Evolutionary conservation across 2,797 vertebrate species (phyloP).

Genomic region (Emydoidea blandingii): DNA sequence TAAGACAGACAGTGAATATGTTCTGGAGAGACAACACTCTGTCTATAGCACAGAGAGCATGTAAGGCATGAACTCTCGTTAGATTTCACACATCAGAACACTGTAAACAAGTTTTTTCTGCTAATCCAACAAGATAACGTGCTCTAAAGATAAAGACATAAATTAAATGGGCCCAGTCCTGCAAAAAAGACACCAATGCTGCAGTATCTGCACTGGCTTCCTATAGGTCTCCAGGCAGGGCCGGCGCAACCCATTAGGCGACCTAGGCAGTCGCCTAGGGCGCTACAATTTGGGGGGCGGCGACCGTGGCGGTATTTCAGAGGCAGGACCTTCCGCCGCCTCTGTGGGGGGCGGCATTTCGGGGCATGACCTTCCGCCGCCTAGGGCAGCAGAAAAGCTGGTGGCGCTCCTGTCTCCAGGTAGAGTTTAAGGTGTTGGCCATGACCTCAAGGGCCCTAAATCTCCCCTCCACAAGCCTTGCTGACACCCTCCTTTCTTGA

Average conservation of each 20-base stretch:
- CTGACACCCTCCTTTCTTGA: background rate
- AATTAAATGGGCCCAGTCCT: background rate
- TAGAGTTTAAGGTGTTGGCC: background rate
- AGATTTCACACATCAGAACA: background rate
- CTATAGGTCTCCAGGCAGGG: background rate
- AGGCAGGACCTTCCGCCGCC: too few relatives aligned
- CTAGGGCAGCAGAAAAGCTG: too few relatives aligned
- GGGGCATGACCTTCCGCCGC: too few relatives aligned
- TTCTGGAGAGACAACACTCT: background rate
- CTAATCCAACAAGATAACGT: background rate
- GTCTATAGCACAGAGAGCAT: background rate
- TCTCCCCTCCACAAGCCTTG: background rate
- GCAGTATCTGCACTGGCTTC: fast-evolving
- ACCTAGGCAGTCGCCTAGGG: too few relatives aligned
- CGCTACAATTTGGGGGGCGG: too few relatives aligned
- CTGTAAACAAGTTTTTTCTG: background rate
- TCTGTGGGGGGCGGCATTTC: too few relatives aligned
- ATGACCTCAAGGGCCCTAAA: fast-evolving
- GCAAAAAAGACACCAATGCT: background rate
- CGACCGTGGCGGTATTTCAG: too few relatives aligned
- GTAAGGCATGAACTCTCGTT: background rate
- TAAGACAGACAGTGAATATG: background rate
- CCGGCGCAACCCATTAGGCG: too few relatives aligned
- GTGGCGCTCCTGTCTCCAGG: background rate
- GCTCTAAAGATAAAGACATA: background rate